Evolutionary conservation across 2,113 vertebrate genomes (phyloP).

Genomic region (Rallus limicola): DNA sequence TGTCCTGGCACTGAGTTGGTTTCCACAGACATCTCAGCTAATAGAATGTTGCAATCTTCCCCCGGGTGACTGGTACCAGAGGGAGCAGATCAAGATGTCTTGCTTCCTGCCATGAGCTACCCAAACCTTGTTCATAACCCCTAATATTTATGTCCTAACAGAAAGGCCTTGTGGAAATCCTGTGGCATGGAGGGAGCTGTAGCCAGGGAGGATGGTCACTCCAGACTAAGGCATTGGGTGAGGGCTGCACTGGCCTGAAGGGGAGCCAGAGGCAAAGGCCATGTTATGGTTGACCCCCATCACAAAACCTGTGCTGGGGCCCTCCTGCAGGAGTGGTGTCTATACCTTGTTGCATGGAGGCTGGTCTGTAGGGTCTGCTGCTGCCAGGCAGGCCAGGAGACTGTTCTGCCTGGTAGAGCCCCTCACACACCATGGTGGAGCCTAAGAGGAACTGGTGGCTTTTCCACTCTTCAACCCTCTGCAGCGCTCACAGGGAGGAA

Average conservation of each 20-base stretch:
- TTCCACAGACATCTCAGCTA: neutral
- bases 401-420: neutral
- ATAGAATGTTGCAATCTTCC: fast-evolving
- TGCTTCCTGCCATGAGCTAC: neutral
- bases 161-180: neutral
- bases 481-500: neutral
- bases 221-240: neutral
- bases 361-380: neutral
- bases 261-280: neutral
- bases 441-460: neutral
- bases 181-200: neutral
- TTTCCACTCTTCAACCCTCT: neutral
- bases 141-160: neutral
- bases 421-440: fast-evolving
- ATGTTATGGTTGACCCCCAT: neutral
- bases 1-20: neutral
- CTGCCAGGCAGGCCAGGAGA: neutral
- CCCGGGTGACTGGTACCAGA: fast-evolving
- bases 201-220: neutral
- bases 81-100: neutral
- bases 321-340: neutral
- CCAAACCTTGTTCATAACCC: neutral
- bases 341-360: fast-evolving
- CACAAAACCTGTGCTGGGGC: neutral
- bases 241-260: neutral